phyloP scores from a whole-genome alignment of 2,797 vertebrate species.

The Spheniscus humboldti region DNA sequence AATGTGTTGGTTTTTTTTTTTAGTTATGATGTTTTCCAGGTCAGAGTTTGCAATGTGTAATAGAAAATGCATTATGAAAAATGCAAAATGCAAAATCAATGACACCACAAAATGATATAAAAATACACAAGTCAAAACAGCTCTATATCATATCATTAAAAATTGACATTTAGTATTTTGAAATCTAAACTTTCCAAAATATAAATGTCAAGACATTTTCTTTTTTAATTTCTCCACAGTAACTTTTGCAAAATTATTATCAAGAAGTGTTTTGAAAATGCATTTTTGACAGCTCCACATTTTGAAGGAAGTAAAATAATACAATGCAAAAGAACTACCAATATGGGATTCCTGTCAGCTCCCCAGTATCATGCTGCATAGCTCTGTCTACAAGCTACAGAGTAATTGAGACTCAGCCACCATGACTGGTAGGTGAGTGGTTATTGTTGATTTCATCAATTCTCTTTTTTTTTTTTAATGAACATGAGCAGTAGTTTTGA shows the following conservation, averaged over 20 bases:
- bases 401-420: background rate
- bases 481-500: background rate
- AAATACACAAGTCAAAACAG: background rate
- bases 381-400: background rate
- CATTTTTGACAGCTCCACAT: background rate
- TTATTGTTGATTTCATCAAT: background rate
- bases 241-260: background rate
- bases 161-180: background rate
- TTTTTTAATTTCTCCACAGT: background rate
- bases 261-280: background rate
- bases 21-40: background rate
- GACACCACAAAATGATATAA: background rate
- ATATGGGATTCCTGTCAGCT: background rate
- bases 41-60: background rate
- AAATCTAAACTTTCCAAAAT: background rate
- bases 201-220: background rate
- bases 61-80: background rate
- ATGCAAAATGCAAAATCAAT: background rate
- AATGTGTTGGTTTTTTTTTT: background rate
- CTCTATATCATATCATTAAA: background rate
- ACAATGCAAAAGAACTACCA: background rate
- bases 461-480: background rate
- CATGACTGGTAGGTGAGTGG: background rate
- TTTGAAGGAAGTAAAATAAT: slow-evolving; percentile 1
- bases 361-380: background rate